A percentile compares a stretch with the other conserved stretches of the same genome.
Conservation (phyloP, 2,797 vertebrate species). For the Hydrophis major region DNA sequence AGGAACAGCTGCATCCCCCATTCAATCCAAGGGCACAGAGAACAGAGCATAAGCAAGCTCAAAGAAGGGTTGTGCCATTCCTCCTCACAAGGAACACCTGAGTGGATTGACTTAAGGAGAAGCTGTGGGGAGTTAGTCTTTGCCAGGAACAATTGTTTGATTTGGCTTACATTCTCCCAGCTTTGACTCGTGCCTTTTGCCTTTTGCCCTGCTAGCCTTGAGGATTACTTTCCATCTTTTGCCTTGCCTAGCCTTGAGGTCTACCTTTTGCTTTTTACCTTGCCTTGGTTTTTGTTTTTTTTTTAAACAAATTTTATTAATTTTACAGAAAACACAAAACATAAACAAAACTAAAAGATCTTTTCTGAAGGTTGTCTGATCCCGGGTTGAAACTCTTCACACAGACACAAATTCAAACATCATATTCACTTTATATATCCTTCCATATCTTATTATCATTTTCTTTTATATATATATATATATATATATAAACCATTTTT, state of each 20-base stretch:
- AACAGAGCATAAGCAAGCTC: not conserved
- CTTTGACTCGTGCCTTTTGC: not conserved
- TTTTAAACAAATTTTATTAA: too few species aligned
- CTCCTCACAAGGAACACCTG: not conserved
- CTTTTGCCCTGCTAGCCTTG: not conserved
- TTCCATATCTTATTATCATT: too few species aligned
- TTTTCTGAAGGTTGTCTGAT: too few species aligned
- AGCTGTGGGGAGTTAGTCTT: not conserved
- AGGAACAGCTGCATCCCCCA: not conserved
- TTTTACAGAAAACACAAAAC: too few species aligned
- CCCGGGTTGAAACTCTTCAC: too few species aligned
- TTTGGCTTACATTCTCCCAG: not conserved
- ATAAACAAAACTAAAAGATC: too few species aligned
- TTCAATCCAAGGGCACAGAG: not conserved
- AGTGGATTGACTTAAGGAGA: not conserved
- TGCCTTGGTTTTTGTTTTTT: not conserved
- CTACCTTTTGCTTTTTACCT: not conserved
- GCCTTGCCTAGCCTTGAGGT: too few species aligned
- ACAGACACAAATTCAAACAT: too few species aligned
- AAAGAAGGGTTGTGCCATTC: not conserved
- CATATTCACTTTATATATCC: too few species aligned
- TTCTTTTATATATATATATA: too few species aligned
- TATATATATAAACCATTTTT: too few species aligned
- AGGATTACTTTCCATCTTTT: not conserved
- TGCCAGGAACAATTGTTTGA: not conserved